phyloP scores from a whole-genome alignment of 2,797 vertebrate genomes.

The Spinus pinus region DNA sequence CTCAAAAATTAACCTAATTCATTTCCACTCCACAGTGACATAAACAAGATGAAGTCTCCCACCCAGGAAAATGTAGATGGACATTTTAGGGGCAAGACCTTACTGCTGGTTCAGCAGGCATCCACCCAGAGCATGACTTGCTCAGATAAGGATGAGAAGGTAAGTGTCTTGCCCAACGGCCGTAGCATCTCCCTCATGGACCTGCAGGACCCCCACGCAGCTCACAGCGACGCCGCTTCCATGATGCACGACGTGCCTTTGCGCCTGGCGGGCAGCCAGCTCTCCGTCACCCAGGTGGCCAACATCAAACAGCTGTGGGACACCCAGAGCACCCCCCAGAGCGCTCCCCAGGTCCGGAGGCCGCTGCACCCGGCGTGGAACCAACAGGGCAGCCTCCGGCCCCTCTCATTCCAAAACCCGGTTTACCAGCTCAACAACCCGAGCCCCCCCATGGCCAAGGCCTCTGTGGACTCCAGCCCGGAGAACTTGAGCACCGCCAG shows the following conservation, averaged over 20 bases:
- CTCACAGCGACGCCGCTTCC: conserved; percentile 61
- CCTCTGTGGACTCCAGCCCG: conserved; percentile 86
- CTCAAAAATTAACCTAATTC: conserved; percentile 38
- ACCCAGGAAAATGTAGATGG: conserved; percentile 79
- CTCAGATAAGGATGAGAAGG: conserved; percentile 84
- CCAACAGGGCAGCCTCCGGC: conserved; percentile 87
- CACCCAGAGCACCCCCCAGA: conserved; percentile 84
- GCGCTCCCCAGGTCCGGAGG: conserved; percentile 87
- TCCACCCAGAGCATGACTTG: conserved; percentile 85
- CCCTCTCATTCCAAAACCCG: conserved; percentile 93
- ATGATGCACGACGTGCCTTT: conserved; percentile 80
- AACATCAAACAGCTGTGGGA: conserved; percentile 81
- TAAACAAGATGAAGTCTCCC: conserved; percentile 82
- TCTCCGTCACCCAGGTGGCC: conserved; percentile 80
- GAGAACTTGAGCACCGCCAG: conserved; percentile 92
- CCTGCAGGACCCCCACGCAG: conserved; percentile 84
- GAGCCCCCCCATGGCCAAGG: conserved; percentile 71
- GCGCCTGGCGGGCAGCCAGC: conserved; percentile 85
- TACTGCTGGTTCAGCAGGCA: conserved; percentile 82
- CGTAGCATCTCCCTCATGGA: conserved; percentile 94
- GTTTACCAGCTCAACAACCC: conserved; percentile 92
- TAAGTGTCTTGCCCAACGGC: conserved; percentile 80
- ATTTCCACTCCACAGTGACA: conserved; percentile 76
- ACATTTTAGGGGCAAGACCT: conserved; percentile 78
- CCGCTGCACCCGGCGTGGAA: conserved; percentile 85